Percentiles rank a stretch among this genome's conserved stretches.
These are phyloP conservation scores for Pimephales promelas DNA, from an alignment of 2,113 vertebrate genomes.

Conservation along the genomic window DNA sequence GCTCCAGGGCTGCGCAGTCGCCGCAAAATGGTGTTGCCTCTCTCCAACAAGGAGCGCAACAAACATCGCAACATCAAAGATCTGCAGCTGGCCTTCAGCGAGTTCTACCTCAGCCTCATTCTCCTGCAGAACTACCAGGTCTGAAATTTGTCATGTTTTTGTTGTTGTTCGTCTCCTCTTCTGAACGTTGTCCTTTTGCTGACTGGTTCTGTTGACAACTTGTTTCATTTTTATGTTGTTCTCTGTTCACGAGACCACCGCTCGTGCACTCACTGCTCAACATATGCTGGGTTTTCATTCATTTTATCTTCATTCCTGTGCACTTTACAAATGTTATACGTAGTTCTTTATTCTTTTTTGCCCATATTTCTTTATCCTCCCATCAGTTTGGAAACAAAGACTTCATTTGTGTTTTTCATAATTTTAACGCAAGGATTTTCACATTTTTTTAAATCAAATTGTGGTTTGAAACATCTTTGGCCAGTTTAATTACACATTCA, in stretches of 20 bases:
- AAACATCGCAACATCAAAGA: conserved; percentile 96
- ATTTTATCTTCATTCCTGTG: background rate
- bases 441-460: too few species aligned
- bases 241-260: background rate
- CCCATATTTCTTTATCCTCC: background rate
- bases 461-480: too few species aligned
- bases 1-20: conserved; percentile 82
- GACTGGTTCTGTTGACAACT: background rate
- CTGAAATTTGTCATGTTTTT: background rate
- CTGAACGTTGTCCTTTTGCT: background rate
- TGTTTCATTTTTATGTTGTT: background rate
- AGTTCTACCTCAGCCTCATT: conserved; percentile 99
- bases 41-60: conserved; percentile 94
- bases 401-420: too few species aligned
- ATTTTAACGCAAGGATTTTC: too few species aligned
- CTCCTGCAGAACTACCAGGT: conserved; percentile 99
- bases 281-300: background rate
- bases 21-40: conserved; percentile 89
- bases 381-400: background rate
- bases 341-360: background rate
- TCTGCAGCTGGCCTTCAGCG: conserved; percentile 98
- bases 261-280: background rate
- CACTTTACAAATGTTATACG: background rate
- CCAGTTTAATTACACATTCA: too few species aligned
- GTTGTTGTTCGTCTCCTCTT: conserved; percentile 1